Evolutionary conservation across 1,140 invertebrate genomes (phyloP), one percentile per base, ranked within the genome.

Genomic region (Orchesella cincta): DNA sequence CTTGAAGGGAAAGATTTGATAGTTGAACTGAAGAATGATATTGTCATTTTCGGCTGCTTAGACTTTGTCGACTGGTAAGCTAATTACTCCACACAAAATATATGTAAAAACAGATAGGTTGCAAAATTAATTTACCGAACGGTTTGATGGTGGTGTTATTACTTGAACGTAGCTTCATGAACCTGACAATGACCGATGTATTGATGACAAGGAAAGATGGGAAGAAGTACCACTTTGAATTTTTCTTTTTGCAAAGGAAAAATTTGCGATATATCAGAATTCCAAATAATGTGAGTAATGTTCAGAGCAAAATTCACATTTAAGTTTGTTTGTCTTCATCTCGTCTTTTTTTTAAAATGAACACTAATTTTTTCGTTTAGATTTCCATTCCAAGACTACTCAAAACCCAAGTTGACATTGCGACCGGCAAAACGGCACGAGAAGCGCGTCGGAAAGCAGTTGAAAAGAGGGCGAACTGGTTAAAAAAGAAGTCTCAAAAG

Each of bases 161-260:
- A 28, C 52, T 12, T n/a, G n/a, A n/a, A n/a, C n/a, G n/a, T 23
- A 80, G 79, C 35, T 80, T 78, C 39, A 80, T 74, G 34, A 78
- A 78, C 73, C 31, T 78, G n/a, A 78, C 62, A 1, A 75, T 80
- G 76, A 73, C 75, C 23, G 75, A 76, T 18, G 79, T 74, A 8
- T 12, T 64, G n/a, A 78, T 80, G 79, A 76, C 73, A 5, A 80
- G 52, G 73, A 14, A 29, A 0, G 73, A 76, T 31, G 79, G 76
- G 0, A 46, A 5, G 8, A 78, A 52, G 14, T 73, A 12, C 5
- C n/a, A 46, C n/a, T 80, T 80, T 29, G 74, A 77, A 3, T 71
- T 80, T 35, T 76, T 80, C 29, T 80, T 80, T 52, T 20, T 80
- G 1, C 76, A 77, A 51, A 73, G 62, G 46, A 77, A 74, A 70